These are phyloP conservation scores for Sitta europaea DNA, from an alignment of 2,113 vertebrate species.

Conservation along the genomic window DNA sequence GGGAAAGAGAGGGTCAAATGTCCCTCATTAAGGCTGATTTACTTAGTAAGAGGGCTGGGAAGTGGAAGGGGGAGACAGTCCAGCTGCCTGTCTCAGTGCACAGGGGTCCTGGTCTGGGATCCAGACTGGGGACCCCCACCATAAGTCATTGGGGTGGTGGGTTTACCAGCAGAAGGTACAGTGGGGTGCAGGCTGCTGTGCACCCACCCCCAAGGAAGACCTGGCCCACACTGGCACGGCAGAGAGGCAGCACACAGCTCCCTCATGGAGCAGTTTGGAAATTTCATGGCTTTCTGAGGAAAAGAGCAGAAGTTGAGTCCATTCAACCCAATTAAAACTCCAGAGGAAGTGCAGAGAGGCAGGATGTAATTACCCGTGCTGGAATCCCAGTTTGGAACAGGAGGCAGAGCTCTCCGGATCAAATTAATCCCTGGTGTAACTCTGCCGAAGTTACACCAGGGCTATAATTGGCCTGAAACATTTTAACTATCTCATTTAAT, in stretches of 20 bases:
- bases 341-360: slow-evolving; percentile 45
- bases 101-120: background rate
- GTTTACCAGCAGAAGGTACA: background rate
- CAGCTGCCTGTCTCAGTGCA: slow-evolving; percentile 10
- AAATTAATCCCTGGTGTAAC: slow-evolving; percentile 62
- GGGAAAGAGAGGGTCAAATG: slow-evolving; percentile 39
- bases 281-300: background rate
- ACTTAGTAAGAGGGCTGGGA: background rate
- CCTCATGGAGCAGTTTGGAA: background rate
- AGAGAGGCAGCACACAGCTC: background rate
- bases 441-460: slow-evolving; percentile 52
- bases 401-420: slow-evolving; percentile 44
- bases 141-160: rapidly evolving
- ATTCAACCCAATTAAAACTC: slow-evolving; percentile 64
- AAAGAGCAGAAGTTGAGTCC: background rate
- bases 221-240: rapidly evolving
- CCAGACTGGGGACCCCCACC: background rate
- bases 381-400: slow-evolving; percentile 57
- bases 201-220: background rate
- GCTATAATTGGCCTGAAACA: slow-evolving; percentile 64
- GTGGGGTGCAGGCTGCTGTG: background rate
- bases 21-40: slow-evolving; percentile 42
- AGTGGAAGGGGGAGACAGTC: background rate
- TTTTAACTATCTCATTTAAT: slow-evolving; percentile 72
- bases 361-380: slow-evolving; percentile 49